These are phyloP conservation scores for Limanda limanda DNA, from an alignment of 2,113 vertebrate species.

Conservation along the genomic window DNA sequence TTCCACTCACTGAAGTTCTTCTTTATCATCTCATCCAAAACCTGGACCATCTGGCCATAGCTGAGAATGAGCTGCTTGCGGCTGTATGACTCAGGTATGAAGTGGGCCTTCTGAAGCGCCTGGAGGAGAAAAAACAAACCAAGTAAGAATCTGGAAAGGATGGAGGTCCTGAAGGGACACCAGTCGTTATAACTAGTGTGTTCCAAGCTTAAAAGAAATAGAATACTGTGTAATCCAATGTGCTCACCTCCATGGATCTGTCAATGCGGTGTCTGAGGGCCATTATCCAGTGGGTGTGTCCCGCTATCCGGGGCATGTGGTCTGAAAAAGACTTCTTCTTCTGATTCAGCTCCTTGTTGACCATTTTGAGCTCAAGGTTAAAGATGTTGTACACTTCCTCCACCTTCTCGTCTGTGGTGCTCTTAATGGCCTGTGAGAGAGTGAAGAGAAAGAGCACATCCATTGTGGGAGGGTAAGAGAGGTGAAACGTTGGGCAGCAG, in stretches of 20 bases:
- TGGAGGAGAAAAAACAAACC: constrained; percentile 45
- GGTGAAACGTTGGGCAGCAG: neutral
- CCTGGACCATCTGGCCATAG: constrained; percentile 78
- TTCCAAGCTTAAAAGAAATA: neutral
- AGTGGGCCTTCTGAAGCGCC: constrained; percentile 81
- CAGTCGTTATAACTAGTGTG: neutral
- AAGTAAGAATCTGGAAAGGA: neutral
- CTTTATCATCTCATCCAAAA: constrained; percentile 85
- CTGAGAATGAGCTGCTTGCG: constrained; percentile 74
- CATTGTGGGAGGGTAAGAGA: neutral
- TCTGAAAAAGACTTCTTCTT: constrained; percentile 48
- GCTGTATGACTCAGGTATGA: constrained; percentile 78
- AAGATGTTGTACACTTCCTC: constrained; percentile 85
- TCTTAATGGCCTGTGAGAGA: constrained; percentile 82
- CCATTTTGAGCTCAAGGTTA: constrained; percentile 78
- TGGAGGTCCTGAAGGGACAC: neutral
- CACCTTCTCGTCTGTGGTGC: constrained; percentile 82
- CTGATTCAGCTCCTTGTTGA: constrained; percentile 80
- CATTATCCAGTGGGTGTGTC: constrained; percentile 77
- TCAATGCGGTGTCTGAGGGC: constrained; percentile 79
- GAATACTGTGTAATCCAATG: neutral
- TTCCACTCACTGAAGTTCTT: constrained; percentile 88
- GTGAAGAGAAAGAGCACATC: neutral
- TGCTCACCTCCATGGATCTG: constrained; percentile 81
- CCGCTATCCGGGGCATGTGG: constrained; percentile 80